phyloP scores from a whole-genome alignment of 2,888 invertebrate genomes.

The Lampropteryx suffumata region DNA sequence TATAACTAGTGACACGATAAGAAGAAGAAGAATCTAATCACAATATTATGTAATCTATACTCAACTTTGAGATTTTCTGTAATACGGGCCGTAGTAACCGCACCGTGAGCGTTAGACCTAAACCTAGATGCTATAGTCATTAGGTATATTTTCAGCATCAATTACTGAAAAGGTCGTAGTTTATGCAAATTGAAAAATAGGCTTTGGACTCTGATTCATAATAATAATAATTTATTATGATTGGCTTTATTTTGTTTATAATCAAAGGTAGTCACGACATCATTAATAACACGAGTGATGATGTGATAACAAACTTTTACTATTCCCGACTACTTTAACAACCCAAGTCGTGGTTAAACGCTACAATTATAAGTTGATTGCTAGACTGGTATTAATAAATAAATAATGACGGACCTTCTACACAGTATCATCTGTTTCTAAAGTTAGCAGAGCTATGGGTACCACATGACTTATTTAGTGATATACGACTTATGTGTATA shows the following conservation, averaged over 20 bases:
- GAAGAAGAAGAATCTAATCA: no score
- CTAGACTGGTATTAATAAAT: neutral
- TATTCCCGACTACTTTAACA: slow-evolving; percentile 1
- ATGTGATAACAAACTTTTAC: slow-evolving; percentile 14
- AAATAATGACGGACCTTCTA: no score
- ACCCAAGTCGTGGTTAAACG: neutral
- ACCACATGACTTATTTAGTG: no score
- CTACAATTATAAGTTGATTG: neutral
- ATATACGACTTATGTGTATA: no score
- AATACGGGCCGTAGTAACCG: no score
- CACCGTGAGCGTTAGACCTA: no score
- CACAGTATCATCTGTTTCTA: no score
- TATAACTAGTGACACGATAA: no score
- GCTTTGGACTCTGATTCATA: neutral
- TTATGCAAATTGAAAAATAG: slow-evolving; percentile 4
- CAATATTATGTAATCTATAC: no score
- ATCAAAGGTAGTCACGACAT: slow-evolving; percentile 6
- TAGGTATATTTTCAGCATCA: slow-evolving; percentile 13
- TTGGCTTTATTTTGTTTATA: slow-evolving; percentile 16
- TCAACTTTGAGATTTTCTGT: no score
- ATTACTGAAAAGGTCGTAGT: slow-evolving; percentile 6
- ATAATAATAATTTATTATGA: neutral
- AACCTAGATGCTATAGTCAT: slow-evolving; percentile 11
- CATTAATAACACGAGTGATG: slow-evolving; percentile 8
- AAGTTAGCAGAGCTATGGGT: no score